These are phyloP conservation scores for Trypoxylon attenuatum DNA, from an alignment of 2,888 invertebrate species.

Conservation along the genomic window DNA sequence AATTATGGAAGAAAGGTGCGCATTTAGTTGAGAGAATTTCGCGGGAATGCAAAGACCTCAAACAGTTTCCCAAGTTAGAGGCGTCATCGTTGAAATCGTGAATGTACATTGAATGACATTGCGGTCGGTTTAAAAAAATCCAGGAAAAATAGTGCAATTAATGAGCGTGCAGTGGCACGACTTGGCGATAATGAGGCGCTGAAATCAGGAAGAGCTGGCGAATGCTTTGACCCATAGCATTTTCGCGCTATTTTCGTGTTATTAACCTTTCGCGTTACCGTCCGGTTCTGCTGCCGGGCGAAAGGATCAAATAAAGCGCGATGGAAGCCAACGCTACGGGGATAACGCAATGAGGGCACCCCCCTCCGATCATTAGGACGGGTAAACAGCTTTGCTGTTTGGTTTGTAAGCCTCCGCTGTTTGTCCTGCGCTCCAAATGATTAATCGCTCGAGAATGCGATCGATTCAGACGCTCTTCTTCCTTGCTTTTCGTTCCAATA, in stretches of 20 bases:
- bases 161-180: slow-evolving; percentile 24
- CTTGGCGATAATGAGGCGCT: slow-evolving; percentile 35
- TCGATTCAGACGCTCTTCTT: too few species aligned
- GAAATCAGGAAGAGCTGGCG: slow-evolving; percentile 7
- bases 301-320: slow-evolving; percentile 4
- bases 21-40: too few species aligned
- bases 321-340: not conserved
- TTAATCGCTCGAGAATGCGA: not conserved
- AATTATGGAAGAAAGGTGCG: too few species aligned
- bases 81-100: too few species aligned
- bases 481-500: too few species aligned
- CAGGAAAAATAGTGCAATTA: slow-evolving; percentile 32
- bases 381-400: not conserved
- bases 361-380: not conserved
- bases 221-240: slow-evolving; percentile 4
- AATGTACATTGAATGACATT: too few species aligned
- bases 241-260: slow-evolving; percentile 36
- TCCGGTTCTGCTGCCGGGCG: not conserved
- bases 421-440: not conserved
- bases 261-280: slow-evolving; percentile 10
- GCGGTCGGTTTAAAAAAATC: not conserved
- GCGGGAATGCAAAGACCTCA: too few species aligned
- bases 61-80: too few species aligned
- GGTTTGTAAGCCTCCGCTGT: not conserved
- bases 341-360: too few species aligned